These are phyloP conservation scores for Dolichallabes microphthalmus DNA, from an alignment of 2,113 vertebrate species.

Conservation along the genomic window DNA sequence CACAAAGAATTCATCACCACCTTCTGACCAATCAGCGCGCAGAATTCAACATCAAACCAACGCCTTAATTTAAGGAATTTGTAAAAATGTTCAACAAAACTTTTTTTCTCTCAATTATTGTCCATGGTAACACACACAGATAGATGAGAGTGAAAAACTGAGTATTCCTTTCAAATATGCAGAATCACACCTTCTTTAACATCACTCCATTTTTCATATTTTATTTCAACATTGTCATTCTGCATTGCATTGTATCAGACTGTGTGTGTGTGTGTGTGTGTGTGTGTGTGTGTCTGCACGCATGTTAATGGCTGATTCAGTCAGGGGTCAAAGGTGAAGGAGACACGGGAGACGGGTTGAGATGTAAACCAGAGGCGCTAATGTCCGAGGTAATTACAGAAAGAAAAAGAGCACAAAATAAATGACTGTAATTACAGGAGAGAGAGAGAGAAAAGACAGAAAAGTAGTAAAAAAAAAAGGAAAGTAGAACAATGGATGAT, in stretches of 20 bases:
- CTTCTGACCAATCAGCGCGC: neutral
- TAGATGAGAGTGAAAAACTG: neutral
- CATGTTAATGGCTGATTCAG: constrained; percentile 18
- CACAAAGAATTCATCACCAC: neutral
- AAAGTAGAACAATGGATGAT: constrained; percentile 17
- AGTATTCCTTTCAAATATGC: neutral
- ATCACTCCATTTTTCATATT: constrained; percentile 57
- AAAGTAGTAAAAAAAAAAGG: neutral
- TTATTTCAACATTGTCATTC: constrained; percentile 66
- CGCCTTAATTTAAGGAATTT: neutral
- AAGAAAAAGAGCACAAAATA: constrained; percentile 64
- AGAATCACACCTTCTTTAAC: constrained; percentile 37
- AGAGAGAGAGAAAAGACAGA: neutral
- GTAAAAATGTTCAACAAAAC: neutral
- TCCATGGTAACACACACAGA: neutral
- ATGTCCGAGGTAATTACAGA: constrained; percentile 58
- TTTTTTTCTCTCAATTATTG: neutral
- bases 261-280: constrained; percentile 30
- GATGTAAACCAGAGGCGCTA: constrained; percentile 23
- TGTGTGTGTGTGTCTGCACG: constrained; percentile 4
- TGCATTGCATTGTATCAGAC: constrained; percentile 51
- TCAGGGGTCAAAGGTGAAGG: constrained; percentile 30
- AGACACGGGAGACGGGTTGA: constrained; percentile 17
- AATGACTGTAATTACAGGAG: constrained; percentile 71
- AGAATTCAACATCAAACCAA: neutral